Evolutionary conservation across 2,113 vertebrate genomes (phyloP), one percentile per base, ranked within the genome.

Genomic region (Petaurus breviceps): DNA sequence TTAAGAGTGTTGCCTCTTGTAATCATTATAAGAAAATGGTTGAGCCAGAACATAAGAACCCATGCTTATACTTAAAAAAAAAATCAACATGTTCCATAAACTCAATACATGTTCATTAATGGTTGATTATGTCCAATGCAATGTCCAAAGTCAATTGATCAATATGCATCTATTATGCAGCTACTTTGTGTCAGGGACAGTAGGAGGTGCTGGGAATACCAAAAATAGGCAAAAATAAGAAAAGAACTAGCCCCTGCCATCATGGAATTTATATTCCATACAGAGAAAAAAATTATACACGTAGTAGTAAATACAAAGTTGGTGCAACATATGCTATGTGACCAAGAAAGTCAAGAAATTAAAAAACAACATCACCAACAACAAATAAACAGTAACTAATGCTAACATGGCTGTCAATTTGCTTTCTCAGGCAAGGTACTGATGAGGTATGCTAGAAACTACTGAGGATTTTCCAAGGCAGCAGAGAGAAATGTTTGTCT

Each of bases 61-160:
- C 1, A 89, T 22, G 51, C 10, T 46, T 91, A 92, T 0, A 53
- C 8, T 94, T 95, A 4, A 19, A 22, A 19, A 96, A n/a, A 6
- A 3, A 94, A 31, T 91, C 9, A 57, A 92, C 90, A 89, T 93
- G 93, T 92, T 84, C 54, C 55, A 93, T 9, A 94, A 96, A 52
- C 47, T 90, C 91, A 93, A 95, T 1, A 90, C 28, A 91, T 84
- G 7, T 31, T 19, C n/a, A 3, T 47, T 95, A 84, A 2, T 84
- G n/a, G 8, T 43, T 1, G 43, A 43, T 84, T 84, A 43, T 43
- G 19, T 43, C n/a, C 7, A 84, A 22, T 84, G 0, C 37, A n/a
- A 22, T 8, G n/a, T 8, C 68, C 19, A 84, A 84, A 84, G n/a
- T 84, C n/a, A 84, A 84, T 23, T 24, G 22, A n/a, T 92, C 7